phyloP scores from a whole-genome alignment of 2,888 invertebrate species.

The Nomada ferruginata region DNA sequence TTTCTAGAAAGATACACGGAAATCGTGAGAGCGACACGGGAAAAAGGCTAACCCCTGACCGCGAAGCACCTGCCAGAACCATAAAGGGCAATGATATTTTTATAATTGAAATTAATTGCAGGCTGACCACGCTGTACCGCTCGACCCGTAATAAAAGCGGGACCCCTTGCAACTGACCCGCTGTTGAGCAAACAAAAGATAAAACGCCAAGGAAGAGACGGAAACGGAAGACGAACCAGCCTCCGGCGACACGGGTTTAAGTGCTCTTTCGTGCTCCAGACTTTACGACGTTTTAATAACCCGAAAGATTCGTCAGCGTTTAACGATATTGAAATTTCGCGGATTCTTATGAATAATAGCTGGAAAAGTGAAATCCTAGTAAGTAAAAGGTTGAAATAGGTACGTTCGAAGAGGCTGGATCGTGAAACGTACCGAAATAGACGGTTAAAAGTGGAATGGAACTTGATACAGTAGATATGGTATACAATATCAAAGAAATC shows the following conservation, averaged over 20 bases:
- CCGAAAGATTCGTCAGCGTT: too few species aligned
- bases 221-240: not conserved
- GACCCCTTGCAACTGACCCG: conserved; percentile 33
- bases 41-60: conserved; percentile 81
- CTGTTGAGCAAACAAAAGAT: conserved; percentile 41
- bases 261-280: not conserved
- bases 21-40: conserved; percentile 29
- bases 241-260: not conserved
- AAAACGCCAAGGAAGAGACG: conserved; percentile 29
- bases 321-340: too few species aligned
- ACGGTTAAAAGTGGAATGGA: too few species aligned
- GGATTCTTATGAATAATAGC: too few species aligned
- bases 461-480: too few species aligned
- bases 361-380: too few species aligned
- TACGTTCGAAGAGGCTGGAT: too few species aligned
- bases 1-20: conserved; percentile 36
- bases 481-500: too few species aligned
- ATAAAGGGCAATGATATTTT: conserved; percentile 84
- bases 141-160: conserved; percentile 66
- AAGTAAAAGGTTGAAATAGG: too few species aligned
- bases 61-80: conserved; percentile 80
- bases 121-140: conserved; percentile 67
- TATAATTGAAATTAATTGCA: conserved; percentile 84
- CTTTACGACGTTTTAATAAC: not conserved
- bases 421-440: too few species aligned